These are phyloP conservation scores for honey bee (Apis mellifera) DNA, from an alignment of 1,140 invertebrate genomes.

Conservation along the genomic window Amel_HAv3.1 CM009943.2:9313001-9313500, in stretches of 20 bases:
- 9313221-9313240: background rate
- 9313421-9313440: conserved; percentile 11
- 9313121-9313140: too few species aligned
- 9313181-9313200: too few species aligned
- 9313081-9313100: too few species aligned
- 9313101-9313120: too few species aligned
- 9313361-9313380: conserved; percentile 79
- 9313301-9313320: conserved; percentile 80
- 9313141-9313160: too few species aligned
- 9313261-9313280: conserved; percentile 80
- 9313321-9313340: conserved; percentile 80
- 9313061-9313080: too few species aligned
- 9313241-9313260: conserved; percentile 14
- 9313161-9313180: too few species aligned
- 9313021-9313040: too few species aligned
- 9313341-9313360: conserved; percentile 82
- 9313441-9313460: conserved; percentile 13
- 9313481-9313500: background rate
- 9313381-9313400: conserved; percentile 16
- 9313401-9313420: background rate
- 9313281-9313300: conserved; percentile 78
- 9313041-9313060: too few species aligned
- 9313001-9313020: too few species aligned
- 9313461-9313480: conserved; percentile 33
- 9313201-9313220: too few species aligned